These are phyloP conservation scores for Cardiocondyla obscurior DNA, from an alignment of 1,140 invertebrate species.

Conservation along the genomic window DNA sequence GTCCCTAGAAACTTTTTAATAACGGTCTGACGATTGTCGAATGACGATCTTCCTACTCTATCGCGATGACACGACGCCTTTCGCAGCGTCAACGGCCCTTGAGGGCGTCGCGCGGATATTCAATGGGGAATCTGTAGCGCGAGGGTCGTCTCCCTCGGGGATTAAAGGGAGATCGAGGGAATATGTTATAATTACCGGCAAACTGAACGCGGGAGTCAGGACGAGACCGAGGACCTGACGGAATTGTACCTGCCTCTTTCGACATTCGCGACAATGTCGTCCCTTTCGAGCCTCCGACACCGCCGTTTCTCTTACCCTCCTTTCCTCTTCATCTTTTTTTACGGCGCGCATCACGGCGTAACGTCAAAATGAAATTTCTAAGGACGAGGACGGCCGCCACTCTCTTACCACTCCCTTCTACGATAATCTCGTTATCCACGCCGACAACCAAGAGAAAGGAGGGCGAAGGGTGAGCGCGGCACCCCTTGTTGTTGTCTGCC, in stretches of 20 bases:
- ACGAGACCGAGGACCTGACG: conserved; percentile 3
- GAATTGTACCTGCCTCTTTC: conserved; percentile 56
- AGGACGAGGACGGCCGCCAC: conserved; percentile 54
- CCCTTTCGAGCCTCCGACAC: conserved; percentile 62
- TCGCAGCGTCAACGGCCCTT: conserved; percentile 51
- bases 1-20: background rate
- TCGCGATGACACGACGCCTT: conserved; percentile 1
- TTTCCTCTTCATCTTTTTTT: conserved; percentile 35
- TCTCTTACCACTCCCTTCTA: conserved; percentile 56
- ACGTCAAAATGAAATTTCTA: conserved; percentile 74
- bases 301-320: background rate
- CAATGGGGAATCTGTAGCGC: conserved; percentile 52
- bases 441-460: conserved; percentile 33
- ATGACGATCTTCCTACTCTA: background rate
- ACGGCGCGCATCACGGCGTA: conserved; percentile 41
- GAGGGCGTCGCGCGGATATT: conserved; percentile 51
- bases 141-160: conserved; percentile 65
- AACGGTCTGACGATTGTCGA: conserved; percentile 4
- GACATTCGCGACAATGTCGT: conserved; percentile 79
- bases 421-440: conserved; percentile 71
- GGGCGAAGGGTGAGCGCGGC: conserved; percentile 30
- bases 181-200: conserved; percentile 83
- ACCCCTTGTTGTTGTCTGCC: conserved; percentile 35
- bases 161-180: conserved; percentile 67
- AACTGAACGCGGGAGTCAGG: conserved; percentile 73